phyloP scores from a whole-genome alignment of 2,113 vertebrate species.

The Fulica atra region DNA sequence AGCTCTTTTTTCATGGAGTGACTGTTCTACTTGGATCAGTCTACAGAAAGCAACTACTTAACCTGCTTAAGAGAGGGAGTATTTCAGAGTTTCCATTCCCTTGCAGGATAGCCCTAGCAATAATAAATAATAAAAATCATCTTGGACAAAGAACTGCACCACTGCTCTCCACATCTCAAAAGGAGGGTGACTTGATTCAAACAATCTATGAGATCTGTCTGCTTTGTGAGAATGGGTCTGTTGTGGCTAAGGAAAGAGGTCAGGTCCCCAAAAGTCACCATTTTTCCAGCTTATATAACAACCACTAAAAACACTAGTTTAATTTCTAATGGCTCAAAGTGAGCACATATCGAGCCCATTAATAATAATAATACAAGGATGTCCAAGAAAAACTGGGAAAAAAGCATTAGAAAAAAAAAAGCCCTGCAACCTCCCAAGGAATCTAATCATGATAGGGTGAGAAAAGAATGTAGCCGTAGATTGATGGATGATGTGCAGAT shows the following conservation, averaged over 20 bases:
- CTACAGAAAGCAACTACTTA: neutral
- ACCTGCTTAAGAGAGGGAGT: neutral
- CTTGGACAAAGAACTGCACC: neutral
- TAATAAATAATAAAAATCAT: neutral
- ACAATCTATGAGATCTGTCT: neutral
- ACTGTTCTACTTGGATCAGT: neutral
- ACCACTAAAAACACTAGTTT: neutral
- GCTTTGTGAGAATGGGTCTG: neutral
- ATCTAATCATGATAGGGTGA: constrained; percentile 63
- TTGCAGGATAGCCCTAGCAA: neutral
- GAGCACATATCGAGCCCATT: neutral
- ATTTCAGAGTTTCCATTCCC: neutral
- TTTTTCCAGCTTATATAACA: neutral
- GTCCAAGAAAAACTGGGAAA: constrained; percentile 51
- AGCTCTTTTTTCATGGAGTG: neutral
- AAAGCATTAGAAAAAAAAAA: neutral
- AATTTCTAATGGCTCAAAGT: constrained; percentile 1
- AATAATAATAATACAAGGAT: constrained; percentile 11
- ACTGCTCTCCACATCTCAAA: neutral
- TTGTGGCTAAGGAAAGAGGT: neutral
- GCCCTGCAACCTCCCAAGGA: constrained; percentile 20
- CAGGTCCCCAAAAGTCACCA: neutral
- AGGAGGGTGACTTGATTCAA: neutral
- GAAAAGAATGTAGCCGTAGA: constrained; percentile 52
- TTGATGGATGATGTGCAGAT: constrained; percentile 64